Evolutionary conservation across 2,113 vertebrate species (phyloP).

Genomic region (Psettodes erumei): DNA sequence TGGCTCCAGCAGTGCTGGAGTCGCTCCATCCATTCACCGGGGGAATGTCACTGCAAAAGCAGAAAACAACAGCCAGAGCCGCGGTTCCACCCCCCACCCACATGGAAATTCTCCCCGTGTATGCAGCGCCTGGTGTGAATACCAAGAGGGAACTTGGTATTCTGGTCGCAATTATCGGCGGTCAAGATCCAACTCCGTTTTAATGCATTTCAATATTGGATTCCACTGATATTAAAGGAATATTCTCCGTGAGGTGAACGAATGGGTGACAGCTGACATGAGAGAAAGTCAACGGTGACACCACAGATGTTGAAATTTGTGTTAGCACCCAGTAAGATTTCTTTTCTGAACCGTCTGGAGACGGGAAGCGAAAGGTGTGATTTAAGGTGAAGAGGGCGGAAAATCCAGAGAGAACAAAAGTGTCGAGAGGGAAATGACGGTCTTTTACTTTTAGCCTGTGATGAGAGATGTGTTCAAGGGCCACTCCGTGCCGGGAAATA

Average conservation of each 20-base stretch:
- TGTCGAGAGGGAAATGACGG: slow-evolving; percentile 39
- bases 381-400: slow-evolving; percentile 27
- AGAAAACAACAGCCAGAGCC: slow-evolving; percentile 40
- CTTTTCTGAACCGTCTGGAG: neutral
- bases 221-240: slow-evolving; percentile 4
- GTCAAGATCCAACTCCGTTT: slow-evolving; percentile 6
- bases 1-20: slow-evolving; percentile 45
- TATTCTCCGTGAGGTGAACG: neutral
- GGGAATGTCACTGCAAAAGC: slow-evolving; percentile 46
- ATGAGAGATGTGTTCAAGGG: slow-evolving; percentile 52
- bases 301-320: neutral
- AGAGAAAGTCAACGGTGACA: neutral
- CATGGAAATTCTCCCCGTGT: slow-evolving; percentile 45
- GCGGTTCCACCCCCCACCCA: slow-evolving; percentile 29
- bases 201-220: slow-evolving; percentile 11
- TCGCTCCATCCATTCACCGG: slow-evolving; percentile 48
- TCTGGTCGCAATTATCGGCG: slow-evolving; percentile 40
- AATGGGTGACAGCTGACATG: neutral
- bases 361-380: slow-evolving; percentile 21
- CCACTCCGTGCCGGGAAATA: slow-evolving; percentile 63
- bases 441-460: slow-evolving; percentile 45
- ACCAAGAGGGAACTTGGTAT: slow-evolving; percentile 31
- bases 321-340: neutral
- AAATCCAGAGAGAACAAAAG: slow-evolving; percentile 39
- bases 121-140: slow-evolving; percentile 50